Evolutionary conservation across 1,140 invertebrate genomes (phyloP).

Genomic region (Brachionus calyciflorus): DNA sequence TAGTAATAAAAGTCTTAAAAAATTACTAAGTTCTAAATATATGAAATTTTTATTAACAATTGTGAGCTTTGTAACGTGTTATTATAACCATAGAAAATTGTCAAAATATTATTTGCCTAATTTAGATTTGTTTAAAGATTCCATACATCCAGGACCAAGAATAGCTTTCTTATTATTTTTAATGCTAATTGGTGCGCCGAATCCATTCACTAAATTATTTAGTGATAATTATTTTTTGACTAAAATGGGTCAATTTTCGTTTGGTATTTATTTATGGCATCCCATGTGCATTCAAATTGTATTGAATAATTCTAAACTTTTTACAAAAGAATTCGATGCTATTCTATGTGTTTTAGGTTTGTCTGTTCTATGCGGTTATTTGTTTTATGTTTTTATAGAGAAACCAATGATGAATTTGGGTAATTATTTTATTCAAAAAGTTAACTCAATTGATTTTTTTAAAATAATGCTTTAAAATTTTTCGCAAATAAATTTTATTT

Average conservation of each 20-base stretch:
- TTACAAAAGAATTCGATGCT: not conserved
- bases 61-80: not conserved
- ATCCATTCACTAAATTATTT: not conserved
- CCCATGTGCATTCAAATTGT: slow-evolving; percentile 3
- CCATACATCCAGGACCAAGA: not conserved
- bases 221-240: not conserved
- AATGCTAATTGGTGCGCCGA: not conserved
- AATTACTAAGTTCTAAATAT: too few species aligned
- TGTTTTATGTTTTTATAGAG: slow-evolving; percentile 27
- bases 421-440: slow-evolving; percentile 30
- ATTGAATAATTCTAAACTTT: not conserved
- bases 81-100: not conserved
- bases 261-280: slow-evolving; percentile 27
- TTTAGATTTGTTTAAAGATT: not conserved
- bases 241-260: slow-evolving; percentile 16
- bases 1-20: not conserved
- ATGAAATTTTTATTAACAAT: not conserved
- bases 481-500: too few species aligned
- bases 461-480: too few species aligned
- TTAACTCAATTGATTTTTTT: too few species aligned
- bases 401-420: slow-evolving; percentile 9
- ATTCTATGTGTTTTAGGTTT: not conserved
- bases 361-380: not conserved
- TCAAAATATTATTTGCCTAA: not conserved
- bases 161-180: not conserved